phyloP scores from a whole-genome alignment of 2,888 invertebrate genomes.

The Esperia sulphurella region DNA sequence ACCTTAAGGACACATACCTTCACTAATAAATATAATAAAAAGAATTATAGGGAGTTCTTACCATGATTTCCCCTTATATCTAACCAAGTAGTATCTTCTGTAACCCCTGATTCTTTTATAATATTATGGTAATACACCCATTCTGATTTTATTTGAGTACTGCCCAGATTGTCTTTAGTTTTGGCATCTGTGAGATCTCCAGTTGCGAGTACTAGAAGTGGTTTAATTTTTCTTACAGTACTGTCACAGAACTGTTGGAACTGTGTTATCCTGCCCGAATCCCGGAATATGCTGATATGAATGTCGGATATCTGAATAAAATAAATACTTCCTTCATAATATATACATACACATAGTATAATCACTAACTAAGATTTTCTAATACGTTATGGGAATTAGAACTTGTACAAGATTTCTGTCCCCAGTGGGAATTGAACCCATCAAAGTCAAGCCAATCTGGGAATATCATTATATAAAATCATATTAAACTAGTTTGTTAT shows the following conservation, averaged over 20 bases:
- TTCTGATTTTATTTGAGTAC: constrained; percentile 88
- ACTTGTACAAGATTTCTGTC: no score
- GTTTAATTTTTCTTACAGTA: constrained; percentile 86
- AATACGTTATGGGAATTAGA: no score
- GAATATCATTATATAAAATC: no score
- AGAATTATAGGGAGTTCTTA: constrained; percentile 45
- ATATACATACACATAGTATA: not conserved
- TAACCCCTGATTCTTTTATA: constrained; percentile 82
- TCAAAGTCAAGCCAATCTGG: no score
- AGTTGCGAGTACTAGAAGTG: constrained; percentile 88
- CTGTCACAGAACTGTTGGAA: constrained; percentile 88
- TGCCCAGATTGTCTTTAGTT: constrained; percentile 87
- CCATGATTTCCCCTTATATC: constrained; percentile 96
- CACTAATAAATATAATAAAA: not conserved
- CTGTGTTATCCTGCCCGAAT: constrained; percentile 85
- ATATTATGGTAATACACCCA: constrained; percentile 89
- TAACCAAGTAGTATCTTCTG: constrained; percentile 87
- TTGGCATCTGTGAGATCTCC: constrained; percentile 95
- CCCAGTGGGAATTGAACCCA: no score
- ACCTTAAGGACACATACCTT: no score
- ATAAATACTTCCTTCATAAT: not conserved
- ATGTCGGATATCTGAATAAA: constrained; percentile 89
- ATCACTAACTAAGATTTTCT: no score
- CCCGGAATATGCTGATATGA: constrained; percentile 92
- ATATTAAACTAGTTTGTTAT: no score